Conservation (phyloP, 2,113 vertebrate genomes). For the Uropsilus gracilis region DNA sequence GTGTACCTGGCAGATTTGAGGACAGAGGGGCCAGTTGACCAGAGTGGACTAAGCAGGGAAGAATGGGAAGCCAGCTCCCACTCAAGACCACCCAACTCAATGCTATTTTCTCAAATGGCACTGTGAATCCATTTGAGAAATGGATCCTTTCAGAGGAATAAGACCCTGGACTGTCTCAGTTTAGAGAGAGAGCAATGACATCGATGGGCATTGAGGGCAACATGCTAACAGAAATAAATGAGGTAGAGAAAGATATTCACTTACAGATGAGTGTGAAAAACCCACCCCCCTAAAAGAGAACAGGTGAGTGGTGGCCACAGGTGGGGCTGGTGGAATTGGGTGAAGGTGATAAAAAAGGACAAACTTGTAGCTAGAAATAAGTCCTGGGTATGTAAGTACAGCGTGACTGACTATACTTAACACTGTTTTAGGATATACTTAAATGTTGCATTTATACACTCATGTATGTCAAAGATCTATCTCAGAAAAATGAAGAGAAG, state of each 20-base stretch:
- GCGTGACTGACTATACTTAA: background rate
- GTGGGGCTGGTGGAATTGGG: too few species aligned
- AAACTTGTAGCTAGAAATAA: background rate
- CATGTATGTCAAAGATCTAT: background rate
- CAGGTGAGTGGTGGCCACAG: background rate
- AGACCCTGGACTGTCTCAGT: background rate
- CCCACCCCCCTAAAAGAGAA: background rate
- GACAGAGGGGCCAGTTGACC: background rate
- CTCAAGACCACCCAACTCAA: background rate
- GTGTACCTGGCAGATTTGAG: accelerated
- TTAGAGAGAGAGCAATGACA: background rate
- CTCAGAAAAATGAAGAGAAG: background rate
- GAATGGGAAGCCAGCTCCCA: background rate
- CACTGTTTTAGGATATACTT: too few species aligned
- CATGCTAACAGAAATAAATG: too few species aligned
- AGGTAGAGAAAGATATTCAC: background rate
- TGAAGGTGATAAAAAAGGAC: background rate
- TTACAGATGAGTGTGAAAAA: background rate
- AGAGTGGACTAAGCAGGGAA: background rate
- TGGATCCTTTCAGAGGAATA: background rate
- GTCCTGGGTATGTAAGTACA: background rate
- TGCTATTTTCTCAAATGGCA: background rate
- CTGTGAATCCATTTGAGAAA: background rate
- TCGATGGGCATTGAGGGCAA: background rate
- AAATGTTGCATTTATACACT: background rate